Conservation (phyloP, 2,797 vertebrate species). For the Kryptopterus vitreolus region DNA sequence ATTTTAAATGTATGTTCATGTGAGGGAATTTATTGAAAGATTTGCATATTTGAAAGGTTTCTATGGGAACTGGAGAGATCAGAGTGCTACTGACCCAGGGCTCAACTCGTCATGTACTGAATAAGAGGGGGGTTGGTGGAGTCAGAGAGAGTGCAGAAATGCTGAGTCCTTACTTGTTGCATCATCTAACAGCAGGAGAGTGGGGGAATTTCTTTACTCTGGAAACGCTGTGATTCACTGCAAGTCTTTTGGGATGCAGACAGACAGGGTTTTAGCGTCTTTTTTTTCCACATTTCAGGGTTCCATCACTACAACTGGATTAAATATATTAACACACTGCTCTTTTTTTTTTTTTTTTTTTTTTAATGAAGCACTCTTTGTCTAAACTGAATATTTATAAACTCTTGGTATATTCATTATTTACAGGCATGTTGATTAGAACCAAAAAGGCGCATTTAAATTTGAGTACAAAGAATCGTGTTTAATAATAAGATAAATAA, state of each 20-base stretch:
- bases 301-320: neutral
- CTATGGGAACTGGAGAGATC: conserved; percentile 23
- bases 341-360: neutral
- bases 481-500: no score
- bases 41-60: conserved; percentile 25
- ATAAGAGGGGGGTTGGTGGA: conserved; percentile 27
- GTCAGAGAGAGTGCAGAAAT: conserved; percentile 43
- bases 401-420: neutral
- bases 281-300: conserved; percentile 18
- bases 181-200: conserved; percentile 45
- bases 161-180: conserved; percentile 39
- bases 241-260: neutral
- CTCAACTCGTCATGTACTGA: conserved; percentile 30
- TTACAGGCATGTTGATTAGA: no score
- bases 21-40: neutral
- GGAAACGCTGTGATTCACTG: conserved; percentile 26
- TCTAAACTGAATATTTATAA: neutral
- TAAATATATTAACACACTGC: neutral
- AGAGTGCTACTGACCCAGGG: conserved; percentile 21
- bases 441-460: neutral
- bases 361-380: neutral
- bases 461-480: neutral
- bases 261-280: neutral
- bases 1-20: neutral
- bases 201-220: conserved; percentile 46